Base-by-base conservation (phyloP, 1,140 invertebrate species). In the Stratiolaelaps scimitus region DNA sequence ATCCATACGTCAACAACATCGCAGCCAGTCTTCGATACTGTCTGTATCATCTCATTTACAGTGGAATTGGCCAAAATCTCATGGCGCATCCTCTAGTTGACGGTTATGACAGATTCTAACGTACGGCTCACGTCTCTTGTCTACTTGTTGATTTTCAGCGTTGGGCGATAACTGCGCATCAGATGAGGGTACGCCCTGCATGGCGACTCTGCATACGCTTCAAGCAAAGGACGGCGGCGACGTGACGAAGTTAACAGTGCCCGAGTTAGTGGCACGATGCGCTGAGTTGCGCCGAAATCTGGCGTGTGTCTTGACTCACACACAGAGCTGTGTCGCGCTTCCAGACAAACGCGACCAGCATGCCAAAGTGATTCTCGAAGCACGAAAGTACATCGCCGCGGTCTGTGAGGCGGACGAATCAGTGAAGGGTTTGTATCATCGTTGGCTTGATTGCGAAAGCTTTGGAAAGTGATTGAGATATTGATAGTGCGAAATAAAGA, bases 211-310 rank as follows among this genome's bases (percentile, higher is more conserved):
- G 13, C 53, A 60, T 26, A 60, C 26, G 15, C 53, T 60, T 15
- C 53, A 60, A 60, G 53, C 20, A 23, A 60, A 60, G 23, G 53
- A 60, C 23, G 53, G 53, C 15, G 53, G 53, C 53, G 53, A 60
- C 23, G 53, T 60, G 53, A 60, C 53, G 53, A 60, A 60, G 53
- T 23, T 60, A 26, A 29, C 53, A 13, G 53, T 60, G 15, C 26
- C 53, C 10, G 53, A 60, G 15, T 34, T 60, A 17, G 53, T 60
- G 2, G 26, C 26, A 23, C 17, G 53, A 26, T 60, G 53, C 34
- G 13, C 53, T 34, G 53, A 60, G 17, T 34, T 60, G 26, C 53
- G 53, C 26, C 53, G 53, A 34, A 60, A 60, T 34, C 15, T 60
- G 15, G 53, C 23, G 53, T 60, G 53, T 60, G 17, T 60, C 23